A percentile compares a stretch with the other conserved stretches of the same genome.
Evolutionary conservation across 64 coral and sea anemone species (phyloP).

Genomic region (Cladopsammia gracilis): DNA sequence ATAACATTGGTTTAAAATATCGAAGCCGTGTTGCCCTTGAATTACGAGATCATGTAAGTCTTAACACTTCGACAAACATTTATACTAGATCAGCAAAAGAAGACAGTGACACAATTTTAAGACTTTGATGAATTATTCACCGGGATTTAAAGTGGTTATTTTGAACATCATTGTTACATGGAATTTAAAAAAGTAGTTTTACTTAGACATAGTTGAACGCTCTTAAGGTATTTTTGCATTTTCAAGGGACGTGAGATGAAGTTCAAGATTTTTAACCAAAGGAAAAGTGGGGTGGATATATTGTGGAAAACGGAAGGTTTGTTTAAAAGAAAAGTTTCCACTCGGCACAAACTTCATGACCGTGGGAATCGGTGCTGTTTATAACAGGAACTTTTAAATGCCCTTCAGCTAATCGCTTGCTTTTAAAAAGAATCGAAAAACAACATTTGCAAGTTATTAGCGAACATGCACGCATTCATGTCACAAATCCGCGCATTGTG

Average conservation of each 20-base stretch:
- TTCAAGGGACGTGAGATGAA: not conserved
- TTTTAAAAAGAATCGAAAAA: not conserved
- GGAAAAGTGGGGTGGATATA: not conserved
- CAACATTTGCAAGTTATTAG: too few species aligned
- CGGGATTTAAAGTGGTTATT: not conserved
- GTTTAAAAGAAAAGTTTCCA: not conserved
- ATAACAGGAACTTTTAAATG: slow-evolving; percentile 18
- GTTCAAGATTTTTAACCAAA: not conserved
- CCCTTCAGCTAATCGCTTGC: slow-evolving; percentile 7
- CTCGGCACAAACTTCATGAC: not conserved
- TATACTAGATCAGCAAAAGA: not conserved
- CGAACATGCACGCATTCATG: too few species aligned
- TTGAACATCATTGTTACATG: not conserved
- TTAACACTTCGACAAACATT: not conserved
- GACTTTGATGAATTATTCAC: not conserved
- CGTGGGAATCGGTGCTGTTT: slow-evolving; percentile 8
- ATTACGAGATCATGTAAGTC: not conserved
- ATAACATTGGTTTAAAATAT: slow-evolving; percentile 17
- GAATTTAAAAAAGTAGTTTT: slow-evolving; percentile 42
- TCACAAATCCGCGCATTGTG: too few species aligned
- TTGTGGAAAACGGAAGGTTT: not conserved
- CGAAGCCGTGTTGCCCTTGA: not conserved
- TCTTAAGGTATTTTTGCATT: not conserved
- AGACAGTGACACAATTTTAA: not conserved
- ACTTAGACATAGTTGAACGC: not conserved